Base-by-base conservation (phyloP, 2,888 invertebrate species). In the Xestia sexstrigata region DNA sequence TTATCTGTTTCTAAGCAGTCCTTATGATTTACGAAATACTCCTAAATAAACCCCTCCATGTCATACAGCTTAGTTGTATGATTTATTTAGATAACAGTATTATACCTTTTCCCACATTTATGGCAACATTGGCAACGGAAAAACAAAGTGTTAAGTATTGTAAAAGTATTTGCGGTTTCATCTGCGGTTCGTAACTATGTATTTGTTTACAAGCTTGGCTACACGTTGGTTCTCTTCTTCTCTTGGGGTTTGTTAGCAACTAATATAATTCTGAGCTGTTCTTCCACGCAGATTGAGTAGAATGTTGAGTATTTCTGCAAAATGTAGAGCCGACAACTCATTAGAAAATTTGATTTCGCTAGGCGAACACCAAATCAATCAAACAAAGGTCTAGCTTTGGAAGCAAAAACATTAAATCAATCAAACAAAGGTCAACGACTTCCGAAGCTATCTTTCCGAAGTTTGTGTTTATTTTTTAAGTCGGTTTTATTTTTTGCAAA, bases 111-210 rank as follows among this genome's bases (percentile, higher is more conserved):
- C 74, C 66, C 45, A 49, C 9, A 62, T 45, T 35, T 63, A 60
- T n/a, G 39, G 23, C 15, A 13, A 68, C 26, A 52, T 55, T n/a
- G 39, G 23, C 15, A 13, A 68, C 26, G 60, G 58, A 39, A 60
- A 84, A 55, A 75, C 45, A 62, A 49, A 69, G 30, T 52, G 62
- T 71, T 58, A n/a, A n/a, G n/a, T n/a, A 66, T 60, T 72, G 49
- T 70, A 30, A 70, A 73, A 62, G 35, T 73, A 30, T 60, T 70
- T 67, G 85, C 42, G 68, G 84, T 67, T 60, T 30, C 20, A 62
- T 67, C 26, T 55, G 80, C 49, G 81, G 70, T 71, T 60, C 60
- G 49, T 26, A 35, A 52, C 26, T 39, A 67, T 23, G 13, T 60
- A 62, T 39, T 60, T 62, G 26, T 49, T 45, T 68, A 49, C 65